These are phyloP conservation scores for Kradibia gibbosae DNA, from an alignment of 1,140 invertebrate species.

Conservation along the genomic window DNA sequence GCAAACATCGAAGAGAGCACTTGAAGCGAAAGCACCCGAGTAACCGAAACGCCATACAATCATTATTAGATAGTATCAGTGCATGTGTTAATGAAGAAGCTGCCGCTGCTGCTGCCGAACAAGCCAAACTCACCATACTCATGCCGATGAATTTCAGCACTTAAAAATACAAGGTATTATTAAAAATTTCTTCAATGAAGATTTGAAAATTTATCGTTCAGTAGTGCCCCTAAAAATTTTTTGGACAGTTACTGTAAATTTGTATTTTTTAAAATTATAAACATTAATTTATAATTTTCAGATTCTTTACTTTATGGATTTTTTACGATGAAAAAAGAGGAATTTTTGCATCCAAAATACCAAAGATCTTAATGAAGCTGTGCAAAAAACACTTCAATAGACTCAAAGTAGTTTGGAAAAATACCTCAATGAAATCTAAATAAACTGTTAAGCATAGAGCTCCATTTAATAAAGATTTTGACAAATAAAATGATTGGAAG, in stretches of 20 bases:
- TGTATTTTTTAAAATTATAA: constrained; percentile 9
- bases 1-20: constrained; percentile 70
- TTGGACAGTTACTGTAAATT: neutral
- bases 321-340: constrained; percentile 38
- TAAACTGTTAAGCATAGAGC: constrained; percentile 34
- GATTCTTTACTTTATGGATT: constrained; percentile 41
- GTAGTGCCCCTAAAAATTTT: neutral
- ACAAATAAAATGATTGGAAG: constrained; percentile 28
- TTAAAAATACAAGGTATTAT: constrained; percentile 54
- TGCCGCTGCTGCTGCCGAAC: constrained; percentile 54
- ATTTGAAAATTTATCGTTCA: no score
- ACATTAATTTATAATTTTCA: constrained; percentile 9
- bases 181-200: neutral
- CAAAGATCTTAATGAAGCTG: constrained; percentile 44
- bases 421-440: constrained; percentile 42
- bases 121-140: constrained; percentile 67
- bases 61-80: constrained; percentile 64
- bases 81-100: constrained; percentile 64
- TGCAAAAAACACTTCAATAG: constrained; percentile 18
- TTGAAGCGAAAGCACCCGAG: constrained; percentile 67
- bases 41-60: constrained; percentile 64
- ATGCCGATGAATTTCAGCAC: constrained; percentile 69
- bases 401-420: constrained; percentile 43
- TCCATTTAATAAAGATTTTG: constrained; percentile 28
- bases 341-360: constrained; percentile 39